Evolutionary conservation across 2,797 vertebrate species (phyloP).

Genomic region (Rhynchonycteris naso): DNA sequence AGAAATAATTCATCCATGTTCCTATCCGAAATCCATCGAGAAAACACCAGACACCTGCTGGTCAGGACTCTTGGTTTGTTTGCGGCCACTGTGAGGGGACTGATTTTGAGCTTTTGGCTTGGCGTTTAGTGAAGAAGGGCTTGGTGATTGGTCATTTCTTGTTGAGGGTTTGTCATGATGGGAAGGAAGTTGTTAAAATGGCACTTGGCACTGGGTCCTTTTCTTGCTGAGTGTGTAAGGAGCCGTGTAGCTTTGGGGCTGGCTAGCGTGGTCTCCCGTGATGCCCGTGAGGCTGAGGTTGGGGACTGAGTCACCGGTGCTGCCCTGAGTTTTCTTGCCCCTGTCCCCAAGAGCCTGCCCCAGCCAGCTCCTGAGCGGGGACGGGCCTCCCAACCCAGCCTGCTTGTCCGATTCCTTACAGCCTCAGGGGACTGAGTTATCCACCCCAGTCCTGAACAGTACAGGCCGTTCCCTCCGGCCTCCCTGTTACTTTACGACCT

Average conservation of each 20-base stretch:
- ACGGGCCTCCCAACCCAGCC: too few relatives aligned
- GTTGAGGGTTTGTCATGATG: fast-evolving
- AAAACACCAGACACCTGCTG: neutral
- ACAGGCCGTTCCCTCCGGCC: fast-evolving
- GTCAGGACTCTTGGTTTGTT: neutral
- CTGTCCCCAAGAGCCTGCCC: fast-evolving
- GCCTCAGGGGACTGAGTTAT: too few relatives aligned
- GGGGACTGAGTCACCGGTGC: fast-evolving
- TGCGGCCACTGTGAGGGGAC: fast-evolving
- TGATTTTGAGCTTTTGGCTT: neutral
- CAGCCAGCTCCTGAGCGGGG: fast-evolving
- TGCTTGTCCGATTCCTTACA: neutral
- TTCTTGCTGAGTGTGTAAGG: fast-evolving
- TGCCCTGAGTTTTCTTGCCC: fast-evolving
- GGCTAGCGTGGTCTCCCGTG: fast-evolving
- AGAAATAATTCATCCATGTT: neutral
- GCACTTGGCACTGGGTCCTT: fast-evolving
- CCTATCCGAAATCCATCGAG: neutral
- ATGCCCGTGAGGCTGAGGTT: neutral
- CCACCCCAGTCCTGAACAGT: fast-evolving
- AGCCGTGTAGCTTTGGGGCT: fast-evolving
- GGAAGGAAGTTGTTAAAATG: neutral
- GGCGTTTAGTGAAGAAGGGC: fast-evolving
- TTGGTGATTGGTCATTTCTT: fast-evolving
- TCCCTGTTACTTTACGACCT: fast-evolving